Evolutionary conservation across 2,113 vertebrate species (phyloP).

Genomic region (Corydoras maculifer): DNA sequence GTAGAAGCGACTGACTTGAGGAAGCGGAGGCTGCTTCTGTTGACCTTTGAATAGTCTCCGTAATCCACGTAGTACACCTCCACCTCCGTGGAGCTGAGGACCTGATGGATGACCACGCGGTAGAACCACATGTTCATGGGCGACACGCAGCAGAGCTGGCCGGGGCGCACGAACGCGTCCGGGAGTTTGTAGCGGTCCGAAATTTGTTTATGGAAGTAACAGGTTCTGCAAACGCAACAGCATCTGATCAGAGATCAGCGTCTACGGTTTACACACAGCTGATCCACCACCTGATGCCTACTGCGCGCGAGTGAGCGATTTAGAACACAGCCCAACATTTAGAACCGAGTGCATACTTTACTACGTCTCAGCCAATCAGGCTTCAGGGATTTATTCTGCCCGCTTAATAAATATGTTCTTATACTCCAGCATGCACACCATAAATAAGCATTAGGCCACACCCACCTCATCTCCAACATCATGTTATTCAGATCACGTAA

Average conservation of each 20-base stretch:
- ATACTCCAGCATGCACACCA: no score
- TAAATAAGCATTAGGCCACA: no score
- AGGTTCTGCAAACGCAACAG: constrained; percentile 60
- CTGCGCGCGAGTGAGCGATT: no score
- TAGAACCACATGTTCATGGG: constrained; percentile 81
- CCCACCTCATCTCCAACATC: constrained; percentile 90
- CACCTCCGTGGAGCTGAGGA: constrained; percentile 68
- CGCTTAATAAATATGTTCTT: no score
- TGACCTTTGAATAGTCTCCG: constrained; percentile 68
- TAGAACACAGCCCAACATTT: no score
- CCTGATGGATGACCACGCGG: constrained; percentile 75
- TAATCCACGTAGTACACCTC: constrained; percentile 86
- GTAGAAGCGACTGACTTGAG: constrained; percentile 77
- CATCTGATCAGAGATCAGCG: no score
- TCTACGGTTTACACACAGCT: no score
- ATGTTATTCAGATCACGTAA: constrained; percentile 72
- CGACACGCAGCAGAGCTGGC: constrained; percentile 80
- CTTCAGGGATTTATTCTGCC: no score
- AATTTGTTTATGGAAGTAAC: constrained; percentile 73
- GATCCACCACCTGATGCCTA: no score
- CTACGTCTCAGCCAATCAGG: no score
- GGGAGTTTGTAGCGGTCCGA: constrained; percentile 76
- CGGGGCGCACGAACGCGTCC: constrained; percentile 64
- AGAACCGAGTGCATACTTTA: no score
- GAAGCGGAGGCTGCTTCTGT: constrained; percentile 71